Evolutionary conservation across 2,888 invertebrate species (phyloP).

Genomic region (Cantharis rufa): DNA sequence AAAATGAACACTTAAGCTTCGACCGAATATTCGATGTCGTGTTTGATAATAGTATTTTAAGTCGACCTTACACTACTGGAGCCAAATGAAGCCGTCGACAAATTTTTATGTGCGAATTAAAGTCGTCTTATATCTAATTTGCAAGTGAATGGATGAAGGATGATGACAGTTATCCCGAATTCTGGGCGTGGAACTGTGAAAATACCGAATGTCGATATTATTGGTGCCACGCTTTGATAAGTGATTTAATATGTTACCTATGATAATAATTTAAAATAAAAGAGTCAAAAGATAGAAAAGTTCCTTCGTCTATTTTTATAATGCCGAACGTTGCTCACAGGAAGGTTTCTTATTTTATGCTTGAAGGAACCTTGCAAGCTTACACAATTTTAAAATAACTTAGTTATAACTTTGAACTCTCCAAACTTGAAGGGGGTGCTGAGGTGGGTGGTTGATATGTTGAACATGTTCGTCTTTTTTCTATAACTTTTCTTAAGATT

Average conservation of each 20-base stretch:
- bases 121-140: neutral
- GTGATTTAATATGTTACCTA: neutral
- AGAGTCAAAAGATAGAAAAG: neutral
- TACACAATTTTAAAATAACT: neutral
- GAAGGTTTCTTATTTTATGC: neutral
- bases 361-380: neutral
- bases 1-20: neutral
- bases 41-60: neutral
- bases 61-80: no score
- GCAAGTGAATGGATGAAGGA: neutral
- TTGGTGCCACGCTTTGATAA: neutral
- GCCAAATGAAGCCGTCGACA: neutral
- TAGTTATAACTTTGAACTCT: neutral
- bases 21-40: neutral
- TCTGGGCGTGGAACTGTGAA: neutral
- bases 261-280: neutral
- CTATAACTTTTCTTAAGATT: neutral
- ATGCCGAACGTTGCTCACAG: neutral
- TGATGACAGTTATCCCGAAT: neutral
- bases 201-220: neutral
- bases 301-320: neutral
- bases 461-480: neutral
- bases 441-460: neutral
- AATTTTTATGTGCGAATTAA: neutral
- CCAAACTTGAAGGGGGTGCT: neutral